Percentiles rank a stretch among this genome's conserved stretches.
Evolutionary conservation across 2,113 vertebrate genomes (phyloP).

Genomic region (Hoplias malabaricus): DNA sequence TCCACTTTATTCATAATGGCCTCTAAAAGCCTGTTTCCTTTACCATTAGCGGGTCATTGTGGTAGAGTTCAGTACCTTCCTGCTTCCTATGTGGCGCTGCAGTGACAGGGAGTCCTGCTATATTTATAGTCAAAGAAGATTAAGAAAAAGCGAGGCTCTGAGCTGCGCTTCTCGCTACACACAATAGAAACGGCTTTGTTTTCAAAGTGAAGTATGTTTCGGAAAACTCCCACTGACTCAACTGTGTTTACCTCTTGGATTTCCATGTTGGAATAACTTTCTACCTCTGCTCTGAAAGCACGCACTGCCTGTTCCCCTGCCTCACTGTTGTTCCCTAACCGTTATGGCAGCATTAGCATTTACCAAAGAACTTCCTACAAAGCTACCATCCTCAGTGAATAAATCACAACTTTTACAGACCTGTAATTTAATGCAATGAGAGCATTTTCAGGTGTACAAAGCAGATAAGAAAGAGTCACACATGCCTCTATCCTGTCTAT

Average conservation of each 20-base stretch:
- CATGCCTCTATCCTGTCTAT: neutral
- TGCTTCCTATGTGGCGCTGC: slow-evolving; percentile 48
- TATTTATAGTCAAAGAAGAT: neutral
- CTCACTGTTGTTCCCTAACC: too few relatives aligned
- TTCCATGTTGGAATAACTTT: too few relatives aligned
- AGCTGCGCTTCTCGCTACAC: neutral
- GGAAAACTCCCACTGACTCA: neutral
- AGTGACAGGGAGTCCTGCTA: slow-evolving; percentile 38
- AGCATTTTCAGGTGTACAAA: too few relatives aligned
- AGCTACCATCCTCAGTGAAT: too few relatives aligned
- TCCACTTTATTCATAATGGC: neutral
- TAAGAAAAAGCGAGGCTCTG: neutral
- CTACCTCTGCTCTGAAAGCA: neutral
- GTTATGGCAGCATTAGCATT: neutral
- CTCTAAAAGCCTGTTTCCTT: neutral
- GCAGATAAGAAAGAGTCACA: too few relatives aligned
- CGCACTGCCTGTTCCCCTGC: too few relatives aligned
- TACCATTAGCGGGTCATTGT: neutral
- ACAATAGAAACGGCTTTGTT: neutral
- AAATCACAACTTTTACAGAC: too few relatives aligned
- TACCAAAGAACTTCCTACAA: too few relatives aligned
- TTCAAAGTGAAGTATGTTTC: neutral
- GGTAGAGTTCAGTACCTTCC: neutral
- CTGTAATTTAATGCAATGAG: too few relatives aligned
- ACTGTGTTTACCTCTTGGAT: too few relatives aligned